Percentiles rank a stretch among this genome's conserved stretches.
Evolutionary conservation across 2,888 invertebrate species (phyloP).

Genomic region (Acholoe squamosa): DNA sequence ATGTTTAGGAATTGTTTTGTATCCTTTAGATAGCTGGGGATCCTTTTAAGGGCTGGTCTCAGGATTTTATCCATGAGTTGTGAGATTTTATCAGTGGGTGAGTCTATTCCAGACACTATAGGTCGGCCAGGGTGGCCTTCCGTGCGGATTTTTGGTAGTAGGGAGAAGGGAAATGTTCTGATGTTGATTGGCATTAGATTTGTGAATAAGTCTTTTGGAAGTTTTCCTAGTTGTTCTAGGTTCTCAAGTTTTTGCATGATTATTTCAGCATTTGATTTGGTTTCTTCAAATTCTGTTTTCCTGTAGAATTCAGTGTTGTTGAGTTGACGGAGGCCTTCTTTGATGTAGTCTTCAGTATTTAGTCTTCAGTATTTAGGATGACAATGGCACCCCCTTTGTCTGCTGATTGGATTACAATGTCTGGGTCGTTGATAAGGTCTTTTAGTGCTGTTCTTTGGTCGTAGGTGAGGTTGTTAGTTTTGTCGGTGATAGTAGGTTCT

Average conservation of each 20-base stretch:
- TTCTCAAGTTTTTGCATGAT: too few species aligned
- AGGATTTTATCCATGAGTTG: background rate
- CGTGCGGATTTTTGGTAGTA: constrained; percentile 49
- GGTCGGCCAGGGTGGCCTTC: background rate
- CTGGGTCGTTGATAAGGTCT: background rate
- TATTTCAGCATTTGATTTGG: too few species aligned
- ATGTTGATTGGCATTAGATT: background rate
- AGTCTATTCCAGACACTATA: constrained; percentile 25
- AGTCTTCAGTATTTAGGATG: constrained; percentile 11
- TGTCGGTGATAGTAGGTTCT: background rate
- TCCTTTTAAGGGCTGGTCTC: background rate
- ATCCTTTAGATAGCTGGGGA: constrained; percentile 24
- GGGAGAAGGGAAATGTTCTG: constrained; percentile 30
- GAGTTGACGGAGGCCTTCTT: constrained; percentile 17
- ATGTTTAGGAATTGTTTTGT: constrained; percentile 55
- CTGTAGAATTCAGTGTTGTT: background rate
- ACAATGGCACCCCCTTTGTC: constrained; percentile 51
- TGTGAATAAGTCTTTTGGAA: too few species aligned
- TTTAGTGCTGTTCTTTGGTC: background rate
- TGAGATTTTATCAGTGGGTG: constrained; percentile 52
- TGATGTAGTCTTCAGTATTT: constrained; percentile 5
- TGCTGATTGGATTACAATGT: background rate
- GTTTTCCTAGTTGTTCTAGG: too few species aligned
- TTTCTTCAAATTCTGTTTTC: background rate
- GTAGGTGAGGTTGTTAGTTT: background rate